phyloP scores from a whole-genome alignment of 2,113 vertebrate genomes.

The Uria aalge region DNA sequence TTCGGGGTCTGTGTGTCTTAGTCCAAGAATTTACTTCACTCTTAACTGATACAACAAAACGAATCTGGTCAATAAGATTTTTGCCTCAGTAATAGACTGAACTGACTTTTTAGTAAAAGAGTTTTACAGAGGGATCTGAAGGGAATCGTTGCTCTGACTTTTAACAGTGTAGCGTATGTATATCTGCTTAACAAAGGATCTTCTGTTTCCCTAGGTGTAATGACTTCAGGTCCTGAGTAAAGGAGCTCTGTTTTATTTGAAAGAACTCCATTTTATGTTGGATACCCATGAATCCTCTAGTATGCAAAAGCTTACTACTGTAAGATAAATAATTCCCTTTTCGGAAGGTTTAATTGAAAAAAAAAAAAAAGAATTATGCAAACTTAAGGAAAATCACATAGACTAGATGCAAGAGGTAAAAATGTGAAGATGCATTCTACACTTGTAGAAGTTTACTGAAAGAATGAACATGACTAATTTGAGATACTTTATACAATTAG shows the following conservation, averaged over 20 bases:
- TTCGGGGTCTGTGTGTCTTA: not conserved
- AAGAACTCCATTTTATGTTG: constrained; percentile 54
- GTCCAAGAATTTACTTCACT: not conserved
- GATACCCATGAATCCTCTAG: constrained; percentile 9
- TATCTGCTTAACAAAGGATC: constrained; percentile 47
- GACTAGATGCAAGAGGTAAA: not conserved
- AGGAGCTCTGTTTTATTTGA: constrained; percentile 63
- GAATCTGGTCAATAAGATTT: not conserved
- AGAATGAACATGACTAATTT: not conserved
- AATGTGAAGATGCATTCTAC: not conserved
- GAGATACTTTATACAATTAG: not conserved
- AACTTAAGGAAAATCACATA: not conserved
- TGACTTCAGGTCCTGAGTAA: constrained; percentile 25
- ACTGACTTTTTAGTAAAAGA: not conserved
- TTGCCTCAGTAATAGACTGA: not conserved
- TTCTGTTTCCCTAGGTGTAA: constrained; percentile 55
- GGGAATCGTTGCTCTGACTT: not conserved
- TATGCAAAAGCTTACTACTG: not conserved
- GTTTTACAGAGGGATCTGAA: not conserved
- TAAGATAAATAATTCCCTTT: constrained; percentile 5
- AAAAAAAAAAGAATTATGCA: not conserved
- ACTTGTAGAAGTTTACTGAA: not conserved
- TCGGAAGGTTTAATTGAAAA: not conserved
- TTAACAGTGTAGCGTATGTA: not conserved
- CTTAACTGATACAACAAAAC: not conserved